Conservation (phyloP, 2,113 vertebrate genomes). For the Guaruba guarouba region DNA sequence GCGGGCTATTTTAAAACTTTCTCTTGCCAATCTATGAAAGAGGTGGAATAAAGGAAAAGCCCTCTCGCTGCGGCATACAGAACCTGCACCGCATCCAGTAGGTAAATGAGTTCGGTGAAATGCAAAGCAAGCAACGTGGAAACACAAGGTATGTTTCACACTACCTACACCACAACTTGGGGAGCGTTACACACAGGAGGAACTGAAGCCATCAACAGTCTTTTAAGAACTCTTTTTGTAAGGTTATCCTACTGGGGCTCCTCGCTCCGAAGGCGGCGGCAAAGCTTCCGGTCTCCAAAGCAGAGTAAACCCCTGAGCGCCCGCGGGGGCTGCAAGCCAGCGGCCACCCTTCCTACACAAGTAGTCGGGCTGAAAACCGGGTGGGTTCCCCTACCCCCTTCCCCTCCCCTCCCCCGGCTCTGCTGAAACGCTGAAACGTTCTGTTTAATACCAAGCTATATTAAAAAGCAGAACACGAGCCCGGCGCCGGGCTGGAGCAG, state of each 20-base stretch:
- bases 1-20: slow-evolving; percentile 47
- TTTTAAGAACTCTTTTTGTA: not conserved
- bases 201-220: not conserved
- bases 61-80: not conserved
- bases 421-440: not conserved
- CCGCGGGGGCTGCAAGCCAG: not conserved
- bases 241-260: not conserved
- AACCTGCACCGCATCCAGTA: not conserved
- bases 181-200: not conserved
- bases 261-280: not conserved
- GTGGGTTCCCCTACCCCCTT: not conserved
- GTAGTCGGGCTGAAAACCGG: not conserved
- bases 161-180: not conserved
- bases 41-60: not conserved
- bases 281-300: not conserved
- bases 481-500: not conserved
- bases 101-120: not conserved
- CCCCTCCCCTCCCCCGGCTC: not conserved
- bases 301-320: not conserved
- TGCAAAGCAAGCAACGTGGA: not conserved
- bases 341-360: not conserved
- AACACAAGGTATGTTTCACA: not conserved
- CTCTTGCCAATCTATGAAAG: not conserved
- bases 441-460: not conserved
- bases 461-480: not conserved